phyloP scores from a whole-genome alignment of 2,888 invertebrate genomes.

The Lepidocyrtoides sp. region DNA sequence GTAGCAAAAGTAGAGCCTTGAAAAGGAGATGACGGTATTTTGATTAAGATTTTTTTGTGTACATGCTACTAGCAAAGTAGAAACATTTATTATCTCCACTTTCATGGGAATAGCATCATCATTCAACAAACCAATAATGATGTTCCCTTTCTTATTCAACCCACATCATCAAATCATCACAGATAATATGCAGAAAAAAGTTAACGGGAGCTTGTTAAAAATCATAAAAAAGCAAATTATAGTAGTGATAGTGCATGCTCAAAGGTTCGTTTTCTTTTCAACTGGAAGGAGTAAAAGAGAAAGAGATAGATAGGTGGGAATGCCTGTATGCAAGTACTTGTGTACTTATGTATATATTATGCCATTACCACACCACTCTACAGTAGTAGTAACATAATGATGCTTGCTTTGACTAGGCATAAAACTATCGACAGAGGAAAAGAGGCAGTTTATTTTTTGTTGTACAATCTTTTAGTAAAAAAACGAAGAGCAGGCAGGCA shows the following conservation, averaged over 20 bases:
- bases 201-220: background rate
- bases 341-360: background rate
- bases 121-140: constrained; percentile 9
- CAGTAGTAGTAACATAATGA: constrained; percentile 3
- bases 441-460: constrained; percentile 10
- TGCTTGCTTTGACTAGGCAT: constrained; percentile 11
- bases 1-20: background rate
- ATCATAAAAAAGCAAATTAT: constrained; percentile 40
- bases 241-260: background rate
- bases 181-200: background rate
- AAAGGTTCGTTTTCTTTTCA: background rate
- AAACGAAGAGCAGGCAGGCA: constrained; percentile 14
- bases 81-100: background rate
- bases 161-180: no score
- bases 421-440: constrained; percentile 52
- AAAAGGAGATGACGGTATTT: background rate
- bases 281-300: background rate
- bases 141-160: background rate
- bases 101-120: background rate
- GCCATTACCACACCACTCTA: background rate
- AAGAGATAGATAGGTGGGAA: background rate
- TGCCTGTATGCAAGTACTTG: no score
- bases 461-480: constrained; percentile 51
- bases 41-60: background rate
- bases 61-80: background rate